Base-by-base conservation (phyloP, 1,140 invertebrate species). In the Venturia canescens region DNA sequence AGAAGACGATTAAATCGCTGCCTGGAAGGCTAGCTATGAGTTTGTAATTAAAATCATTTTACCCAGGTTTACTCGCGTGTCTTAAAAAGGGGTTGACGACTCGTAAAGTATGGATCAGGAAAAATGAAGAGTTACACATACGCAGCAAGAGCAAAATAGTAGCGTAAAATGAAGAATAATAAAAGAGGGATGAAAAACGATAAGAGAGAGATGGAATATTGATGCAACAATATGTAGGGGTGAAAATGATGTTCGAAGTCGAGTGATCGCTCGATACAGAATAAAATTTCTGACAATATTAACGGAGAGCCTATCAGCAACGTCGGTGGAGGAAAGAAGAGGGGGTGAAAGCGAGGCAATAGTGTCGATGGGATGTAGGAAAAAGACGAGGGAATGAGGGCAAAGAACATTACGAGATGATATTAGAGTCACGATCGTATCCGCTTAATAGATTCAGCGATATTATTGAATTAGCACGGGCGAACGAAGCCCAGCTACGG, bases 401-500 rank as follows among this genome's bases (percentile, higher is more conserved):
- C 78, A 74, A 80, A 74, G 72, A 83, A 80, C 63, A 80, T 82
- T 83, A 79, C 72, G 75, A 78, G 83, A 83, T 83, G 78, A 83
- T 83, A 83, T 83, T 83, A 83, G 78, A 82, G 53, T 71, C 31
- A 66, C 76, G 80, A 86, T 87, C 82, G 83, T 83, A 88, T 86
- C 86, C 83, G 80, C 86, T 86, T 88, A 89, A 89, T 88, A 88
- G 84, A 90, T 88, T 88, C 84, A 85, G 80, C 81, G 81, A 88
- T 87, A 87, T 88, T 85, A 90, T 89, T 89, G 86, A 90, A 90
- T 90, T 88, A 90, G 83, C 83, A 80, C 69, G 74, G 80, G 81
- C 83, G 84, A 85, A 87, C 84, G 86, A 84, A 87, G 81, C 82
- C 63, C 77, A 78, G 81, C 80, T 87, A 87, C 76, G 66, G 74